Evolutionary conservation across 1,140 invertebrate genomes (phyloP).

Genomic region (Panagrolaimus sp.): DNA sequence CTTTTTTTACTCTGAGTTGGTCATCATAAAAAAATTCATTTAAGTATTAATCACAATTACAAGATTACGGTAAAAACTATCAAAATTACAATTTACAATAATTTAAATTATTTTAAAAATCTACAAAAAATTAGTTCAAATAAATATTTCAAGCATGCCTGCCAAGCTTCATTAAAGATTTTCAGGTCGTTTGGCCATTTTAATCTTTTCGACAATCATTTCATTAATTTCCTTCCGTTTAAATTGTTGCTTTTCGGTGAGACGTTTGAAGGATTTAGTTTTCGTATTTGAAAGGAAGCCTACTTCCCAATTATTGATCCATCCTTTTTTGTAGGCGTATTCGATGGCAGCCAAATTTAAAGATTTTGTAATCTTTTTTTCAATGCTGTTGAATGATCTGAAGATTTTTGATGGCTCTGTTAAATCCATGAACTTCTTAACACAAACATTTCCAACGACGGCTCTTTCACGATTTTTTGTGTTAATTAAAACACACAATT

Average conservation of each 20-base stretch:
- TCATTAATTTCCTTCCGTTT: not conserved
- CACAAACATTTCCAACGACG: conserved; percentile 2
- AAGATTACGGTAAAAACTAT: too few species aligned
- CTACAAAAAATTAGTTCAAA: too few species aligned
- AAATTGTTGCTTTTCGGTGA: not conserved
- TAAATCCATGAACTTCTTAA: conserved; percentile 14
- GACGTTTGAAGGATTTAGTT: not conserved
- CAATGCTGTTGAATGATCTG: not conserved
- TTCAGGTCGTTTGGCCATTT: not conserved
- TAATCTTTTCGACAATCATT: not conserved
- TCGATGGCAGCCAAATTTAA: not conserved
- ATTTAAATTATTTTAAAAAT: too few species aligned
- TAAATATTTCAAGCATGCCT: too few species aligned
- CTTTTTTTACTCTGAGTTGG: too few species aligned
- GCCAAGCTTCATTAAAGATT: too few species aligned
- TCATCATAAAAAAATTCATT: too few species aligned
- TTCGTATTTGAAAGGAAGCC: not conserved
- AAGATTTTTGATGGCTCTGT: conserved; percentile 1
- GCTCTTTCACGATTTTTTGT: not conserved
- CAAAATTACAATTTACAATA: too few species aligned
- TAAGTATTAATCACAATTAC: too few species aligned
- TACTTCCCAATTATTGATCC: not conserved
- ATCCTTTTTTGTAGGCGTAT: not conserved
- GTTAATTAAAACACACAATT: not conserved
- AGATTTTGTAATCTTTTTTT: not conserved